These are phyloP conservation scores for Pinctada fucata DNA, from an alignment of 2,888 invertebrate species.

Conservation along the genomic window DNA sequence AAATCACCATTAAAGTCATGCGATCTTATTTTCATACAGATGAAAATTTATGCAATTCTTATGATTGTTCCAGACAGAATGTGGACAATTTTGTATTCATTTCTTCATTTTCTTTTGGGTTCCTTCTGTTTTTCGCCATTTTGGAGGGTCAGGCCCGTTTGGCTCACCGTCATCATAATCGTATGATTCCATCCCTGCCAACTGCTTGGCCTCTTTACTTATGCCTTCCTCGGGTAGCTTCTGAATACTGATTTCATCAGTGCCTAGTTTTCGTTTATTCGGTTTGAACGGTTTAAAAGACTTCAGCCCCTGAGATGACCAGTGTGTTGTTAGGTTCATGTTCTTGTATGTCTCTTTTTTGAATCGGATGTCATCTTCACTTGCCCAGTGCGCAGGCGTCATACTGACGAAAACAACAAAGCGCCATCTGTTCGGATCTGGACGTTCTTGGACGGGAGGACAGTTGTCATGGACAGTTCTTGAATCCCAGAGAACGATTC, in stretches of 20 bases:
- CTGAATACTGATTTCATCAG: slow-evolving; percentile 13
- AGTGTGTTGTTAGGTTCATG: slow-evolving; percentile 56
- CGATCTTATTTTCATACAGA: too few relatives aligned
- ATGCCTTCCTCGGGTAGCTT: slow-evolving; percentile 57
- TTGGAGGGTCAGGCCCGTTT: slow-evolving; percentile 51
- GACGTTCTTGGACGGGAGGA: slow-evolving; percentile 48
- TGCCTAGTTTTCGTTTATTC: neutral
- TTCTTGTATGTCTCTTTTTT: slow-evolving; percentile 51
- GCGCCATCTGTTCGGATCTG: slow-evolving; percentile 58
- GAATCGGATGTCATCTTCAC: slow-evolving; percentile 45
- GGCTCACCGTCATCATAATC: slow-evolving; percentile 50
- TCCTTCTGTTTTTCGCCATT: slow-evolving; percentile 36
- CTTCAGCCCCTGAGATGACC: slow-evolving; percentile 54
- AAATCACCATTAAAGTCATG: too few relatives aligned
- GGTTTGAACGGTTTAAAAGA: slow-evolving; percentile 34
- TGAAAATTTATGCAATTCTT: too few relatives aligned
- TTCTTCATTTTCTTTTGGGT: too few relatives aligned
- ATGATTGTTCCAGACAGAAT: too few relatives aligned
- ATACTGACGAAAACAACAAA: slow-evolving; percentile 63
- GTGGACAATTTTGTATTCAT: too few relatives aligned
- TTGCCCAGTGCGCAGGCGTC: slow-evolving; percentile 65
- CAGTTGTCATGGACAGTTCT: slow-evolving; percentile 62
- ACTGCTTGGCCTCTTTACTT: slow-evolving; percentile 51
- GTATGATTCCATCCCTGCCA: slow-evolving; percentile 50
- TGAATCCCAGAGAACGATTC: slow-evolving; percentile 69